Evolutionary conservation across 2,888 invertebrate genomes (phyloP).

Genomic region (Argyresthia goedartella): DNA sequence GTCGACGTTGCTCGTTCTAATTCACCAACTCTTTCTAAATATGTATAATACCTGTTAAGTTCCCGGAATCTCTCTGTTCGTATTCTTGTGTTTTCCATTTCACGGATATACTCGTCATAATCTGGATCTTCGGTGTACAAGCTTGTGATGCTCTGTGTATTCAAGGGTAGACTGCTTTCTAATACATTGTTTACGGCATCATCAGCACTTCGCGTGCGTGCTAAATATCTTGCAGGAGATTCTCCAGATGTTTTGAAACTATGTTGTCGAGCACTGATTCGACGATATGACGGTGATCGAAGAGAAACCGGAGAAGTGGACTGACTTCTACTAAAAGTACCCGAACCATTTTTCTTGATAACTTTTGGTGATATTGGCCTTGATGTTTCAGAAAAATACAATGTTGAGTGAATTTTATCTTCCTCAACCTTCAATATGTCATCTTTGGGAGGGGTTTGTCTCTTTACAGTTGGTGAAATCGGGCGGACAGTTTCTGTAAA

Average conservation of each 20-base stretch:
- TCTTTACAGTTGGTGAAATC: conserved; percentile 30
- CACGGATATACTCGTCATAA: conserved; percentile 77
- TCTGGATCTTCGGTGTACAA: conserved; percentile 65
- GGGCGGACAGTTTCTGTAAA: conserved; percentile 49
- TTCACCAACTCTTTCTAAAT: conserved; percentile 86
- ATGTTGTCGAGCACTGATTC: conserved; percentile 65
- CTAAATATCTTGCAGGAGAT: conserved; percentile 48
- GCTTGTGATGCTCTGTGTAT: conserved; percentile 50
- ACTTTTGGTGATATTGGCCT: conserved; percentile 53
- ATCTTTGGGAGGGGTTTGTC: conserved; percentile 13
- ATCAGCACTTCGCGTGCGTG: conserved; percentile 76
- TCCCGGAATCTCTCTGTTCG: conserved; percentile 87
- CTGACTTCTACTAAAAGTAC: conserved; percentile 42
- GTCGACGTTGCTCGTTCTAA: conserved; percentile 82
- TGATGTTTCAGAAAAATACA: conserved; percentile 53
- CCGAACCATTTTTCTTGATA: conserved; percentile 21
- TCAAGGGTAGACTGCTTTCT: conserved; percentile 19
- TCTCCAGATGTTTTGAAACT: conserved; percentile 38
- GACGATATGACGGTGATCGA: conserved; percentile 76
- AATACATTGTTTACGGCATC: conserved; percentile 60
- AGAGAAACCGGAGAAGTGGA: conserved; percentile 71
- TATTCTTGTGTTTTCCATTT: conserved; percentile 74
- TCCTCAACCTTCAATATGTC: conserved; percentile 12
- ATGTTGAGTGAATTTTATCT: conserved; percentile 29
- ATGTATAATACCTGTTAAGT: conserved; percentile 86